Base-by-base conservation (phyloP, 2,113 vertebrate genomes). In the Penelope pileata region DNA sequence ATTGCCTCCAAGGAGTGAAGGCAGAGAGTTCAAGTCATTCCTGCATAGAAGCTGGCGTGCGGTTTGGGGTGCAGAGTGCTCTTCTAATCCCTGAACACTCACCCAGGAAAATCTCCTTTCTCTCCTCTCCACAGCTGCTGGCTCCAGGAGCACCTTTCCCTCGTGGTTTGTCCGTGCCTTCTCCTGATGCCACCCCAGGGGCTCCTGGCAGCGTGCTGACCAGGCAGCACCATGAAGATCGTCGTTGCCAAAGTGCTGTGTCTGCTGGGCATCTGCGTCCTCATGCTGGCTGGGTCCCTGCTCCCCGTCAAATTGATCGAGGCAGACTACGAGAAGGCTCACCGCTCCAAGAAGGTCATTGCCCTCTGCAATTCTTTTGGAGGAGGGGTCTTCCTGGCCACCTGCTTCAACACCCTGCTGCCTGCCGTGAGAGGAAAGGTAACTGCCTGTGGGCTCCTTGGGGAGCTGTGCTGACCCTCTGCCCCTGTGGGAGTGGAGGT, bases 361-460 rank as follows among this genome's bases (percentile, higher is more conserved):
- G 96, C 98, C 1, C 97, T 99, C 34, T 98, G 98, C 80, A 99
- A 99, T 94, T 97, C 98, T 5, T 99, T 99, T 1, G 99, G 98
- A 24, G 99, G 99, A 0, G 99, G 99, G 0, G 98, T 99, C 32
- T 99, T 99, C 95, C 97, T 99, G 84, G 99, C 99, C 27, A 99
- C 99, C 0, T 99, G 99, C 96, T 99, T 99, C 97, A 99, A 99
- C 1, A 97, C 99, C 7, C 96, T 99, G 72, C 98, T 99, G 86
- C 99, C 99, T 0, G 93, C 98, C 0, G 99, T 99, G 48, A 97
- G 99, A 56, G 98, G 98, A 3, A 99, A 99, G 99, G 99, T 99
- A 95, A 79, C 30, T 0, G 12, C 50, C 12, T 4, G 9, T 0
- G 2, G 40, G 14, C 14, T 40, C 34, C 47, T 16, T 4, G 3